phyloP scores from a whole-genome alignment of 1,140 invertebrate species.

The Bombus vancouverensis region DNA sequence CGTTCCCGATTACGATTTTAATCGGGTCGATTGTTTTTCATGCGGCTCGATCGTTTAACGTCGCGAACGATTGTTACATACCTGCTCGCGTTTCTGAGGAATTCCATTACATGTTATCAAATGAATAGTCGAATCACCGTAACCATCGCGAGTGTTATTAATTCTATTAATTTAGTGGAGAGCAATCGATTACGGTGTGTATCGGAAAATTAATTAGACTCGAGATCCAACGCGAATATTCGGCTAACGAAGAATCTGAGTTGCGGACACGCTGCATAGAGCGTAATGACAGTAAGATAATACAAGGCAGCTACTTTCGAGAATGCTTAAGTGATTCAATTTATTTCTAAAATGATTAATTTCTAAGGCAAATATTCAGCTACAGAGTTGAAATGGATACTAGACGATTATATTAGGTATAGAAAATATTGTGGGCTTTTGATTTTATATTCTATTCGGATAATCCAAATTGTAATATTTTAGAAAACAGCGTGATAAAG shows the following conservation, averaged over 20 bases:
- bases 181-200: slow-evolving; percentile 17
- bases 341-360: neutral
- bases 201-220: slow-evolving; percentile 39
- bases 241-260: neutral
- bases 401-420: neutral
- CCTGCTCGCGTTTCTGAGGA: neutral
- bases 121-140: neutral
- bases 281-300: too few relatives aligned
- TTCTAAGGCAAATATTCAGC: neutral
- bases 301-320: too few relatives aligned
- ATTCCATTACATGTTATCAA: neutral
- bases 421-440: neutral
- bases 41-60: slow-evolving; percentile 2
- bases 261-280: neutral
- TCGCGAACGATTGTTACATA: slow-evolving; percentile 9
- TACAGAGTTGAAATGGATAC: neutral
- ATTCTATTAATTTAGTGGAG: slow-evolving; percentile 40
- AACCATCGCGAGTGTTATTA: slow-evolving; percentile 11
- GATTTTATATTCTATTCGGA: neutral
- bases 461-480: neutral
- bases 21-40: slow-evolving; percentile 40
- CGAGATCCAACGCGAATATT: neutral
- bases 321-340: neutral
- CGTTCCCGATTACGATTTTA: slow-evolving; percentile 36
- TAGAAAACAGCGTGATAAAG: too few relatives aligned